phyloP scores from a whole-genome alignment of 2,797 vertebrate genomes.

The Sebastes miniatus region DNA sequence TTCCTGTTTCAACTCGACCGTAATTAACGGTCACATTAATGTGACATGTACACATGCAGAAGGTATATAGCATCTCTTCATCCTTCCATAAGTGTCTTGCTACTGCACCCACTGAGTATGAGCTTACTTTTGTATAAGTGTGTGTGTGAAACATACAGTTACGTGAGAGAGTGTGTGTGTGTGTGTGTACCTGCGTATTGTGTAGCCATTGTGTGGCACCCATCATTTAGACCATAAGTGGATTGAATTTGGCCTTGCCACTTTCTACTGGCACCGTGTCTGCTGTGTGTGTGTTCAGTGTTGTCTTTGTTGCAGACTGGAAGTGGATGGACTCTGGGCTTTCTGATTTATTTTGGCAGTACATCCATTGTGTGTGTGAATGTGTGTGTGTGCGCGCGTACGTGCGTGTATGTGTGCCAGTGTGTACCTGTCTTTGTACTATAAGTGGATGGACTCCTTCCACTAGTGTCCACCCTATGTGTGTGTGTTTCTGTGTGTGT shows the following conservation, averaged over 20 bases:
- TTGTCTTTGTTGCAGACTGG: conserved; percentile 7
- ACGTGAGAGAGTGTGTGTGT: not conserved
- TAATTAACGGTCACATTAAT: not conserved
- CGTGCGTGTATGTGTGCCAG: not conserved
- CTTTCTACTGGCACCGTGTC: conserved; percentile 4
- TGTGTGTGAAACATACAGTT: not conserved
- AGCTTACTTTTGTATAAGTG: not conserved
- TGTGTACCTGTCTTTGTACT: conserved; percentile 42
- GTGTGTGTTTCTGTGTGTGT: conserved; percentile 26
- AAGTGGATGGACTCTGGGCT: conserved; percentile 24
- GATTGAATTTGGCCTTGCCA: conserved; percentile 22
- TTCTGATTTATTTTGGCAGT: conserved; percentile 21
- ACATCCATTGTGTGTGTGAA: conserved; percentile 10
- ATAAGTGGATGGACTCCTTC: conserved; percentile 31
- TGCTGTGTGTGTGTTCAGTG: not conserved
- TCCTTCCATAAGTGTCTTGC: not conserved
- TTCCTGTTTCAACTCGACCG: not conserved
- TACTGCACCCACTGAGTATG: not conserved
- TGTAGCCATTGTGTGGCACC: conserved; percentile 7
- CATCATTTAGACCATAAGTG: conserved; percentile 30
- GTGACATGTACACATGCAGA: not conserved
- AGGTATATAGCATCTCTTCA: not conserved
- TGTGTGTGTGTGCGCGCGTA: not conserved
- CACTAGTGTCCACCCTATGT: conserved; percentile 3
- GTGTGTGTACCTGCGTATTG: not conserved